Conservation (phyloP, 2,797 vertebrate species). For the Pogoniulus pusillus region DNA sequence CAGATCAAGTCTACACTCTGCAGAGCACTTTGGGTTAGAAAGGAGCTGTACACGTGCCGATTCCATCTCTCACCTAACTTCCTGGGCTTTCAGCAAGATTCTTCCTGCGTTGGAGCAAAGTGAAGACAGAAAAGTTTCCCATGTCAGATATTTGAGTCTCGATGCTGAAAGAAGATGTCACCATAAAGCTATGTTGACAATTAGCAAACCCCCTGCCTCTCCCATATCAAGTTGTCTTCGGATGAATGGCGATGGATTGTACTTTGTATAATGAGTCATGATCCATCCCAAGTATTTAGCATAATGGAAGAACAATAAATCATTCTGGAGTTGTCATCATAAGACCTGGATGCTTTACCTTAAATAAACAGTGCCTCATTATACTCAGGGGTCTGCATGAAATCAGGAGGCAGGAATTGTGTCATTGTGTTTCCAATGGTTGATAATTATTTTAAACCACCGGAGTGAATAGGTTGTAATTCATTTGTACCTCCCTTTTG, state of each 20-base stretch:
- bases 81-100: neutral
- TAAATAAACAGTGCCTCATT: slow-evolving; percentile 53
- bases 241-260: slow-evolving; percentile 37
- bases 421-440: slow-evolving; percentile 21
- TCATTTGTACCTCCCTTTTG: slow-evolving; percentile 36
- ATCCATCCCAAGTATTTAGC: slow-evolving; percentile 47
- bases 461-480: slow-evolving; percentile 36
- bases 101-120: neutral
- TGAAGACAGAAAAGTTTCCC: neutral
- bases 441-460: slow-evolving; percentile 58
- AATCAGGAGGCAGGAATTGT: slow-evolving; percentile 20
- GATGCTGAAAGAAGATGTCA: neutral
- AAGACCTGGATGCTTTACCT: neutral
- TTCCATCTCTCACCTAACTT: neutral
- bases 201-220: neutral
- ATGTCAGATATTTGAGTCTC: neutral
- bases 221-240: neutral
- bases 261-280: slow-evolving; percentile 60
- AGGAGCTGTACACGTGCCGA: neutral
- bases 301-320: slow-evolving; percentile 64
- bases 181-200: neutral
- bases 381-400: slow-evolving; percentile 28
- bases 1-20: neutral
- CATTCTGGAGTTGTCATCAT: slow-evolving; percentile 38
- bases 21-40: neutral